Evolutionary conservation across 2,888 invertebrate genomes (phyloP).

Genomic region (Cosmia pyralina): DNA sequence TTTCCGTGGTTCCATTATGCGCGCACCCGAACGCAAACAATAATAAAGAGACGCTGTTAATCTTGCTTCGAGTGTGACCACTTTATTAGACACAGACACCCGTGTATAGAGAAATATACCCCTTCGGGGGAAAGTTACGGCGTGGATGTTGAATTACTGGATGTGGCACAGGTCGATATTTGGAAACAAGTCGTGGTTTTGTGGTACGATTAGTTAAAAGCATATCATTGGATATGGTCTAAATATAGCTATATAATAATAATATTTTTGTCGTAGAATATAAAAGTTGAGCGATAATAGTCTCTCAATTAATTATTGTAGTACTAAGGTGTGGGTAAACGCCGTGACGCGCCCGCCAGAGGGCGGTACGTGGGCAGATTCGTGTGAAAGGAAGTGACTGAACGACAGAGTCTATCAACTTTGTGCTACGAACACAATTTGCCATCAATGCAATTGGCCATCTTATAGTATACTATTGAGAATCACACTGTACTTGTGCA

Average conservation of each 20-base stretch:
- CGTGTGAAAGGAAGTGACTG: too few species aligned
- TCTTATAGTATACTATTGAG: neutral
- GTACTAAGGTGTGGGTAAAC: too few species aligned
- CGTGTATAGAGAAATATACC: slow-evolving; percentile 87
- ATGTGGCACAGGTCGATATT: slow-evolving; percentile 60
- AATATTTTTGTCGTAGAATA: too few species aligned
- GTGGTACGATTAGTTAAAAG: too few species aligned
- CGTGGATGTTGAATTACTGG: slow-evolving; percentile 63
- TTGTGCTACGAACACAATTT: too few species aligned
- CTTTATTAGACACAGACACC: slow-evolving; percentile 88
- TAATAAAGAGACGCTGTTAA: slow-evolving; percentile 87
- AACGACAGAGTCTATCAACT: too few species aligned
- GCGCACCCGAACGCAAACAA: slow-evolving; percentile 78
- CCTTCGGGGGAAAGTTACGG: slow-evolving; percentile 83
- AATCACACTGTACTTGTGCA: neutral
- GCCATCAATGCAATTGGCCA: too few species aligned
- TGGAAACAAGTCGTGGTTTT: neutral
- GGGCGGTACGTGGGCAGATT: too few species aligned
- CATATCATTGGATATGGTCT: neutral
- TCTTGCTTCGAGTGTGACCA: slow-evolving; percentile 89
- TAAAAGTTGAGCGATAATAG: too few species aligned
- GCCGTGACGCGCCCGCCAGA: too few species aligned
- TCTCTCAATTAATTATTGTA: too few species aligned
- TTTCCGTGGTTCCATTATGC: slow-evolving; percentile 67
- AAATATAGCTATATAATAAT: neutral